Evolutionary conservation across 2,797 vertebrate species (phyloP).

Genomic region (Remorina albescens): DNA sequence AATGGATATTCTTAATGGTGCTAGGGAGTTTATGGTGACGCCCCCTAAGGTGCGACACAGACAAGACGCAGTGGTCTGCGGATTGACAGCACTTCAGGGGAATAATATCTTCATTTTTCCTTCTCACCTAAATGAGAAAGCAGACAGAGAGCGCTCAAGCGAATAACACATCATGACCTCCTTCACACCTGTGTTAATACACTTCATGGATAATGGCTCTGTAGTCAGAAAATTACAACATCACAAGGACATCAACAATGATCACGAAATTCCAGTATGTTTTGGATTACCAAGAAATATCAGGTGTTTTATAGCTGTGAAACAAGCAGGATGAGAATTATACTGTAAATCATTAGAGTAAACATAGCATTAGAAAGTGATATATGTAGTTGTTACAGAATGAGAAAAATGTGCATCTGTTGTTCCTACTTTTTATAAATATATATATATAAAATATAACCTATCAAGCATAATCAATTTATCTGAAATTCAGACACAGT

Average conservation of each 20-base stretch:
- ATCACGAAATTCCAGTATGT: conserved; percentile 31
- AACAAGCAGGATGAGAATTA: conserved; percentile 9
- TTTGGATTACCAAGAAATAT: conserved; percentile 14
- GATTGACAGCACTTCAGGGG: conserved; percentile 27
- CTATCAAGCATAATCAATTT: neutral
- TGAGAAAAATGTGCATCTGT: neutral
- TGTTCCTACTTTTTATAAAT: neutral
- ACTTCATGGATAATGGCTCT: conserved; percentile 18
- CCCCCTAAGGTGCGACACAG: conserved; percentile 37
- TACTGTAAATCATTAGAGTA: neutral
- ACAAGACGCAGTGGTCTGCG: conserved; percentile 16
- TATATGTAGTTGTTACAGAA: neutral
- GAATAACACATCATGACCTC: conserved; percentile 34
- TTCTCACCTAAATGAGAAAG: conserved; percentile 37
- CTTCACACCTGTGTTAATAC: conserved; percentile 35
- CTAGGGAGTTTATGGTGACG: conserved; percentile 45
- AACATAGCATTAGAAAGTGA: neutral
- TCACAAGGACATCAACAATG: conserved; percentile 14
- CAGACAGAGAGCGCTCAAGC: conserved; percentile 37
- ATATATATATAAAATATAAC: too few species aligned
- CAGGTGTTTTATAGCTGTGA: neutral
- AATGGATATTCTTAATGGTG: conserved; percentile 60
- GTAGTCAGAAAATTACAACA: conserved; percentile 19
- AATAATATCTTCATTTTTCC: conserved; percentile 29
- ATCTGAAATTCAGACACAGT: neutral